A percentile compares a stretch with the other conserved stretches of the same genome.
These are phyloP conservation scores for Temnothorax rugatulus DNA, from an alignment of 2,888 invertebrate species.

Conservation along the genomic window DNA sequence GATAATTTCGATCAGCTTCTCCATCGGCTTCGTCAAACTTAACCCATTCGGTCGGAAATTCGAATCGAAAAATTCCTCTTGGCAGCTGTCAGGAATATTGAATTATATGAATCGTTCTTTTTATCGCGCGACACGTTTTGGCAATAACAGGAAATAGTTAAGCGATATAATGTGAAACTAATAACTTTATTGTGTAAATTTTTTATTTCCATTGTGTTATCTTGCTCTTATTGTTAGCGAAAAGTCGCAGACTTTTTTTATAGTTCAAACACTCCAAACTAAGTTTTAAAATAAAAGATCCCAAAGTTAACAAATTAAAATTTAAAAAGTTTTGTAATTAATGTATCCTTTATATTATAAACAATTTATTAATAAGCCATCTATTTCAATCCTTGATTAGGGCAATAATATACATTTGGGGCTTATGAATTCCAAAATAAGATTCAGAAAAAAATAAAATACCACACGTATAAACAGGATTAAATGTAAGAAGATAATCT, in stretches of 20 bases:
- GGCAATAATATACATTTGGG: background rate
- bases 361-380: background rate
- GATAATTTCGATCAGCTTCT: constrained; percentile 70
- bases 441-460: background rate
- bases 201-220: background rate
- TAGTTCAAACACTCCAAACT: background rate
- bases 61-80: constrained; percentile 34
- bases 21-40: constrained; percentile 40
- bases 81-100: background rate
- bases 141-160: background rate
- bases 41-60: constrained; percentile 29
- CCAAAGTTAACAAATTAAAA: background rate
- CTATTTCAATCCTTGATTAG: background rate
- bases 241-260: background rate
- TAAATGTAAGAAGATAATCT: background rate
- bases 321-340: constrained; percentile 21
- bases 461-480: background rate
- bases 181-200: constrained; percentile 7
- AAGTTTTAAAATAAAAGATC: background rate
- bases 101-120: background rate
- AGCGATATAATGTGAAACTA: background rate
- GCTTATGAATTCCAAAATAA: background rate
- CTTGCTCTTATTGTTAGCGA: background rate
- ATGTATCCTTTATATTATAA: background rate
- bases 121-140: background rate